Evolutionary conservation across 2,113 vertebrate genomes (phyloP).

Genomic region (Egretta garzetta): DNA sequence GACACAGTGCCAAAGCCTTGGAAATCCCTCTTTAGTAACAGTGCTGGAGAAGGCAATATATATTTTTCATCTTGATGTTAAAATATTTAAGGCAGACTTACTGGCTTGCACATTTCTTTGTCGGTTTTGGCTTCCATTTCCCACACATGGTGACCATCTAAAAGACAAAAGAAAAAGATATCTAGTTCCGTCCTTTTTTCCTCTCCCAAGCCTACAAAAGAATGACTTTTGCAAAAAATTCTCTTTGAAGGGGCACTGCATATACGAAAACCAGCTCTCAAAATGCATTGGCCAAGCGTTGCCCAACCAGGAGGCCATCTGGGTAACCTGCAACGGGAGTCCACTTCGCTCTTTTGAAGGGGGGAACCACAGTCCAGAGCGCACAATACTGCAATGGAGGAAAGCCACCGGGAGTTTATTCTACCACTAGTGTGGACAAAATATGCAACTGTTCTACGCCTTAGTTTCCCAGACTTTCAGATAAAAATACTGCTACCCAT

Average conservation of each 20-base stretch:
- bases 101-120: constrained; percentile 91
- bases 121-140: constrained; percentile 97
- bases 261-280: neutral
- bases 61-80: constrained; percentile 36
- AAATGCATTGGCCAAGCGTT: accelerated
- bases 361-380: neutral
- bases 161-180: constrained; percentile 62
- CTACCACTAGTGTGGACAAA: neutral
- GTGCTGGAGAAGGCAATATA: constrained; percentile 32
- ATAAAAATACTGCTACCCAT: neutral
- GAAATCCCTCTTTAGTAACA: constrained; percentile 59
- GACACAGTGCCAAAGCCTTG: constrained; percentile 46
- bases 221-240: neutral
- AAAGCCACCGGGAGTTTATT: neutral
- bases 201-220: neutral
- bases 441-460: neutral
- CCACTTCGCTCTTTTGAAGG: neutral
- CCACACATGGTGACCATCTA: constrained; percentile 98
- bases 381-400: accelerated
- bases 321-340: accelerated
- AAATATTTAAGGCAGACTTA: constrained; percentile 80
- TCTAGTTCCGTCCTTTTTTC: neutral
- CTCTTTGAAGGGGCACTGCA: neutral
- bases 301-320: neutral
- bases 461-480: neutral